Evolutionary conservation across 2,113 vertebrate genomes (phyloP).

Genomic region (Bambusicola thoracicus): DNA sequence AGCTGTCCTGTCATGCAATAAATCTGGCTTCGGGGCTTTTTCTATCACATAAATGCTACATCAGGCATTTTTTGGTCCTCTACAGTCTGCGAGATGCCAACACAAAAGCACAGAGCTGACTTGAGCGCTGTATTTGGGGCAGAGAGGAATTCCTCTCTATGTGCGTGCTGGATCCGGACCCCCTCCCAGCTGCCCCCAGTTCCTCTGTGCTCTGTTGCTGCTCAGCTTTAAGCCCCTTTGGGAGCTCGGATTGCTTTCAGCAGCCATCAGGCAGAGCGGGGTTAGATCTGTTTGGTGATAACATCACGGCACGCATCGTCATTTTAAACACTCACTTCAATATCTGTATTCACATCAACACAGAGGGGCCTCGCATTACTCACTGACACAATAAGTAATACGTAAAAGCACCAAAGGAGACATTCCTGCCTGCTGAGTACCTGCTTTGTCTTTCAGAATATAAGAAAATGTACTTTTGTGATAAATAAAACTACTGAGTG

Average conservation of each 20-base stretch:
- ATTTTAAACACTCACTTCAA: not conserved
- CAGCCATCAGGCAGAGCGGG: not conserved
- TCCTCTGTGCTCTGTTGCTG: accelerated
- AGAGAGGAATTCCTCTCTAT: not conserved
- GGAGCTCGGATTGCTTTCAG: not conserved
- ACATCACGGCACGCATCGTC: not conserved
- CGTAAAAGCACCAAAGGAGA: not conserved
- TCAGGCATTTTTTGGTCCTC: slow-evolving; percentile 8
- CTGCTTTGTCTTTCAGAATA: not conserved
- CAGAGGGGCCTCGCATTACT: not conserved
- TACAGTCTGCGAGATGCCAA: not conserved
- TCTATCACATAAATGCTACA: slow-evolving; percentile 15
- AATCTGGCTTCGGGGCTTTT: not conserved
- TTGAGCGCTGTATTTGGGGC: not conserved
- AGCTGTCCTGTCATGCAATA: not conserved
- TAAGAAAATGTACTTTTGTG: not conserved
- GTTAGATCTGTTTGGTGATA: not conserved
- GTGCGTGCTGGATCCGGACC: accelerated
- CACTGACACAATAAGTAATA: not conserved
- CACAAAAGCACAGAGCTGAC: not conserved
- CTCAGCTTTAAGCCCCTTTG: not conserved
- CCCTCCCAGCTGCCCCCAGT: not conserved
- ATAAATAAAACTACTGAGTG: accelerated
- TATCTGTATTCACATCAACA: not conserved
- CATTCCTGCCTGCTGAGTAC: not conserved